Base-by-base conservation (phyloP, 2,113 vertebrate species). In the Chauna torquata region DNA sequence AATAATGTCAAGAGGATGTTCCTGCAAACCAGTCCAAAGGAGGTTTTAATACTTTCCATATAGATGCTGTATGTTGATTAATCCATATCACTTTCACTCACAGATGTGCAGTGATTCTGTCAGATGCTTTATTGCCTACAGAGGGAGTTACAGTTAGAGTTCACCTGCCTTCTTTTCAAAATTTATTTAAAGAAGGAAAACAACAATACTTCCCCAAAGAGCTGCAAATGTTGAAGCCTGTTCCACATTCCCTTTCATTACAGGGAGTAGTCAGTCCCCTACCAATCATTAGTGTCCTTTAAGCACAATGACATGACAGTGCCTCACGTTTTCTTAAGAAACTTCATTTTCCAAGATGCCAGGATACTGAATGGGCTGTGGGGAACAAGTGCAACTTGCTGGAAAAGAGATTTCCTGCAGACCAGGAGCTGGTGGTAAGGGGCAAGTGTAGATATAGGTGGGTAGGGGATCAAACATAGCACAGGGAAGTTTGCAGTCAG, bases 101-200 rank as follows among this genome's bases (percentile, higher is more conserved):
- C 92, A 97, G 94, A 97, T 96, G 95, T 92, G 94, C 82, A 92
- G 85, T 8, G 68, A 64, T 88, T 90, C 94, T 81, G 93, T 97
- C 94, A 92, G 92, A 92, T 79, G 86, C 88, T 97, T 97, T 97
- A 97, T 96, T 93, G 82, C 91, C 81, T 95, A 88, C 96, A 93
- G 78, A 96, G 97, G 97, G 96, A 97, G 91, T 86, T 96, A 76
- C 92, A 97, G 30, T 85, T 68, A 10, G 93, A 96, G 97, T 98
- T 97, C 97, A 97, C 94, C 77, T 94, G 97, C 95, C 80, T 3
- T 55, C 74, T 92, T 65, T 64, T 92, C 10, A 42, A 19, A 91
- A 97, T 98, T 96, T 97, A 98, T 97, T 92, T 96, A 89, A 94
- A 92, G 75, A 85, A 86, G 88, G 79, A 74, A 75, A 96, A 95